These are phyloP conservation scores for Enteromius fasciolatus DNA, from an alignment of 2,797 vertebrate genomes.

Conservation along the genomic window DNA sequence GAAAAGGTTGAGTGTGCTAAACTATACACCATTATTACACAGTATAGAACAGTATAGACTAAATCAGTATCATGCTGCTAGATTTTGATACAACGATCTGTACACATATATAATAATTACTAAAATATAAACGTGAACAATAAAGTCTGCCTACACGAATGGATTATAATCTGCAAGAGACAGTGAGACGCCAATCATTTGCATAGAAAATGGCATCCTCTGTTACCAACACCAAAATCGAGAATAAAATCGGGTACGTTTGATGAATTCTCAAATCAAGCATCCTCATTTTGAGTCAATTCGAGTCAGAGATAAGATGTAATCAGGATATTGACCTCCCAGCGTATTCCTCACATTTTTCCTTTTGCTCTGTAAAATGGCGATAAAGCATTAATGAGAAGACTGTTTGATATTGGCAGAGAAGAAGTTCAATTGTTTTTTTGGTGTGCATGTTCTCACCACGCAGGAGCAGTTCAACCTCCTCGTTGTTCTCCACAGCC, in stretches of 20 bases:
- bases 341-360: conserved; percentile 37
- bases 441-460: conserved; percentile 65
- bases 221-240: conserved; percentile 38
- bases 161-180: conserved; percentile 14
- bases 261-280: conserved; percentile 10
- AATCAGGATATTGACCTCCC: conserved; percentile 43
- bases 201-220: background rate
- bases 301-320: background rate
- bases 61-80: background rate
- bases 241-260: conserved; percentile 13
- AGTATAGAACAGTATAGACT: background rate
- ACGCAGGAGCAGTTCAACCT: conserved; percentile 70
- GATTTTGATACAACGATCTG: background rate
- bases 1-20: background rate
- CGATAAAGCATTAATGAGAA: background rate
- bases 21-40: background rate
- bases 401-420: background rate
- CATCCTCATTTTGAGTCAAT: background rate
- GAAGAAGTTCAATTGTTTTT: background rate
- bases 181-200: conserved; percentile 11
- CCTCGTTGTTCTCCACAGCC: conserved; percentile 77
- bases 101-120: background rate
- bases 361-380: conserved; percentile 42
- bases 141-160: conserved; percentile 16
- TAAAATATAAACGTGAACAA: background rate